phyloP scores from a whole-genome alignment of 2,113 vertebrate genomes.

The Neolamprologus sp. region DNA sequence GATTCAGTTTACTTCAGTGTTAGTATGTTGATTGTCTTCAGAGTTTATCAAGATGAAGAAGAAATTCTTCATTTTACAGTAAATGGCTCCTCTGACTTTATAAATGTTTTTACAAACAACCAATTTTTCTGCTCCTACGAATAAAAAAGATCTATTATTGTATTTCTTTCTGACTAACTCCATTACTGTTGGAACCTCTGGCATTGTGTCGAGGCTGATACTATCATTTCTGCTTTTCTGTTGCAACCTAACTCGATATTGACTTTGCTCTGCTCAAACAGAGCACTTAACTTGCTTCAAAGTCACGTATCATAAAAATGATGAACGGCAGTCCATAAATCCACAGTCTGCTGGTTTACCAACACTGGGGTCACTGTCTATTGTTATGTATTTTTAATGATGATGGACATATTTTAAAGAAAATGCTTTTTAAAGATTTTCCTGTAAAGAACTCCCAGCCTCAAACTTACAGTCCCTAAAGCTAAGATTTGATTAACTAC shows the following conservation, averaged over 20 bases:
- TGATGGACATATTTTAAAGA: neutral
- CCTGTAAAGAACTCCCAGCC: neutral
- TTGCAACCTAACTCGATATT: constrained; percentile 38
- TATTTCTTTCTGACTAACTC: neutral
- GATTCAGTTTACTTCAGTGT: neutral
- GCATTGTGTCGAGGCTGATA: neutral
- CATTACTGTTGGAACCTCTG: neutral
- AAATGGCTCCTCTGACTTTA: neutral
- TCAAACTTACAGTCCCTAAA: neutral
- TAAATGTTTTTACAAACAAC: neutral
- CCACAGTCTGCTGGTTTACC: neutral
- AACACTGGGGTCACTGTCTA: neutral
- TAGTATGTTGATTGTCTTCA: neutral
- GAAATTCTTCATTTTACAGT: neutral
- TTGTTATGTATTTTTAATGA: neutral
- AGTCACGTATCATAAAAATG: constrained; percentile 35
- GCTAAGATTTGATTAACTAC: neutral
- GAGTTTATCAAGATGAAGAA: neutral
- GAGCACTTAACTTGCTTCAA: constrained; percentile 7
- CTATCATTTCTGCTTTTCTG: constrained; percentile 4
- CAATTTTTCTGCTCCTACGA: neutral
- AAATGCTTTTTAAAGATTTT: neutral
- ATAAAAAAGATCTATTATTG: neutral
- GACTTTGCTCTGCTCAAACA: constrained; percentile 20
- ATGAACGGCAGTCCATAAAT: constrained; percentile 3